Evolutionary conservation across 2,888 invertebrate species (phyloP).

Genomic region (Drosophila recens): DNA sequence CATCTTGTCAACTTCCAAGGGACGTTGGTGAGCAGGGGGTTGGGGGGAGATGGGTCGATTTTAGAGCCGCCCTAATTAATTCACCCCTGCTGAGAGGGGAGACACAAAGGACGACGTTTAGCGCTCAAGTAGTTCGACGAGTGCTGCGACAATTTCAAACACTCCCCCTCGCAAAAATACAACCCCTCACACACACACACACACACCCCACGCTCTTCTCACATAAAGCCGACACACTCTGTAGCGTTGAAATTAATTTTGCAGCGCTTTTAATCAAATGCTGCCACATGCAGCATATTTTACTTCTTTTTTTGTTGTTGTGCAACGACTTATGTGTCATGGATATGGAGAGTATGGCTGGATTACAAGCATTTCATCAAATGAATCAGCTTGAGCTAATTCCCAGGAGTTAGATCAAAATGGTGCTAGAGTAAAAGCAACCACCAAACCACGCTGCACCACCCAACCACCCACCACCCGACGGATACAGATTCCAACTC

Average conservation of each 20-base stretch:
- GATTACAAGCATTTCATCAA: slow-evolving; percentile 71
- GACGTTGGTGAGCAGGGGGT: neutral
- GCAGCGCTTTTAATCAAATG: slow-evolving; percentile 82
- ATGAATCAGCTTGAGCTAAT: slow-evolving; percentile 62
- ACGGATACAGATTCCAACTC: slow-evolving; percentile 2
- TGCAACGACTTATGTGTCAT: slow-evolving; percentile 45
- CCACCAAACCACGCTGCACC: slow-evolving; percentile 26
- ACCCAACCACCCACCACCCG: slow-evolving; percentile 7
- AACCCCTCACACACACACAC: slow-evolving; percentile 4
- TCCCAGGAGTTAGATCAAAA: slow-evolving; percentile 74
- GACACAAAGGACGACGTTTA: slow-evolving; percentile 70
- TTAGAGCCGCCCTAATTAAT: slow-evolving; percentile 70
- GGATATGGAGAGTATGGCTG: slow-evolving; percentile 48
- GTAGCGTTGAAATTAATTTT: slow-evolving; percentile 71
- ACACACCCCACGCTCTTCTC: too few species aligned
- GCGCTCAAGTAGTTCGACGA: slow-evolving; percentile 63
- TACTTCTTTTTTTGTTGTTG: neutral
- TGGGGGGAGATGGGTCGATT: slow-evolving; percentile 3
- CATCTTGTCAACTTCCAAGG: slow-evolving; percentile 47
- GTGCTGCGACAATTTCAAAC: slow-evolving; percentile 67
- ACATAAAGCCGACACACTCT: neutral
- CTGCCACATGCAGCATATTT: slow-evolving; percentile 75
- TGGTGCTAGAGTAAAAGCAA: slow-evolving; percentile 52
- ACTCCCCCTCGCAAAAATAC: slow-evolving; percentile 11
- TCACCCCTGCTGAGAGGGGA: slow-evolving; percentile 54